Evolutionary conservation across 2,797 vertebrate genomes (phyloP), one percentile per base, ranked within the genome.

Genomic region (Columba guinea): DNA sequence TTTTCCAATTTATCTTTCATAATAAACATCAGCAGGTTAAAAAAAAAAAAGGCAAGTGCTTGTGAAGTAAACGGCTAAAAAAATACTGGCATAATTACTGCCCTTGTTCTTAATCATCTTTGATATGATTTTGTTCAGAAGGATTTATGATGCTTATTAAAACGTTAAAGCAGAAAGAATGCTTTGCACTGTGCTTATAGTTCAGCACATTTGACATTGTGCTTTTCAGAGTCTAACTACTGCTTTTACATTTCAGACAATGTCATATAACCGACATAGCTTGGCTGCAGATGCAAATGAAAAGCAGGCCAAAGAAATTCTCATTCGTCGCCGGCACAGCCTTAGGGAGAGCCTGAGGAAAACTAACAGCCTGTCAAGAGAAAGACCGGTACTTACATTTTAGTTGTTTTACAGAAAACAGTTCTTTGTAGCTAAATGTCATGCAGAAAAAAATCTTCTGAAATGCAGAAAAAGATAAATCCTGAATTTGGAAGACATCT

Each of bases 281-380:
- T 97, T 99, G 90, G 98, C 99, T 26, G 97, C 97, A 7, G 98
- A 98, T 76, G 97, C 97, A 7, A 99, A 96, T 1, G 98, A 99
- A 83, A 98, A 95, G 80, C 98, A 98, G 49, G 98, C 98, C 70
- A 99, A 97, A 96, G 99, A 99, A 98, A 99, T 99, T 52, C 98
- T 99, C 75, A 99, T 99, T 94, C 98, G 99, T 65, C 98, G 99
- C 3, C 98, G 99, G 26, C 96, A 98, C 96, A 99, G 98, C 96
- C 92, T 99, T 84, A 98, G 98, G 30, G 98, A 98, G 64, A 99
- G 99, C 97, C 93, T 99, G 69, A 97, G 98, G 89, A 98, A 98
- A 75, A 98, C 97, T 5, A 97, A 90, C 96, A 97, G 98, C 87
- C 71, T 98, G 68, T 97, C 96, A 35, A 97, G 95, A 15, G 97